These are phyloP conservation scores for Anabacerthia variegaticeps DNA, from an alignment of 2,797 vertebrate species.

Conservation along the genomic window DNA sequence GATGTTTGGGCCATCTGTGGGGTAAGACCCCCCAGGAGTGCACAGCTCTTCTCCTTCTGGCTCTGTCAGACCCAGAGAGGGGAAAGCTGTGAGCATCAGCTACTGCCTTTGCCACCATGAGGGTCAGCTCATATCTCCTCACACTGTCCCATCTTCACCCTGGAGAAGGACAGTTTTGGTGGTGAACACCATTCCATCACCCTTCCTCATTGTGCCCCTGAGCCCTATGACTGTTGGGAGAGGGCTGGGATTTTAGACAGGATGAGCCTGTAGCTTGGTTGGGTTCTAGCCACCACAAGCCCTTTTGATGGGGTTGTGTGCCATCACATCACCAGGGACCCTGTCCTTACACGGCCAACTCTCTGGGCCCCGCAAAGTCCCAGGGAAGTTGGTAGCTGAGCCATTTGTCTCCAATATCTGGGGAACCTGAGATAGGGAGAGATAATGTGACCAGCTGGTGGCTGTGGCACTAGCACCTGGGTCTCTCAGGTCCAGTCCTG, in stretches of 20 bases:
- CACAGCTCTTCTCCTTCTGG: not conserved
- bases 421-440: not conserved
- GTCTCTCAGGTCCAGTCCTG: not conserved
- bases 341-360: not conserved
- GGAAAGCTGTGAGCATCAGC: not conserved
- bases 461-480: not conserved
- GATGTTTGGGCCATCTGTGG: not conserved
- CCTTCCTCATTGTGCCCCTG: not conserved
- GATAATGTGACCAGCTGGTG: constrained; percentile 11
- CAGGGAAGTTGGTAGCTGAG: not conserved
- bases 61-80: not conserved
- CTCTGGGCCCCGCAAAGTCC: not conserved
- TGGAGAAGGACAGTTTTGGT: not conserved
- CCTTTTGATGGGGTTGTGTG: not conserved
- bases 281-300: not conserved
- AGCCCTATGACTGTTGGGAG: not conserved
- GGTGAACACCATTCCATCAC: not conserved
- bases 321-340: not conserved
- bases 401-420: not conserved
- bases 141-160: not conserved
- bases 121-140: not conserved
- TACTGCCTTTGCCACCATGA: not conserved
- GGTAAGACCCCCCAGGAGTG: not conserved
- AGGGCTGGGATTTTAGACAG: not conserved
- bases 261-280: not conserved